These are phyloP conservation scores for Apodemia hepburni DNA, from an alignment of 2,888 invertebrate genomes.

Conservation along the genomic window DNA sequence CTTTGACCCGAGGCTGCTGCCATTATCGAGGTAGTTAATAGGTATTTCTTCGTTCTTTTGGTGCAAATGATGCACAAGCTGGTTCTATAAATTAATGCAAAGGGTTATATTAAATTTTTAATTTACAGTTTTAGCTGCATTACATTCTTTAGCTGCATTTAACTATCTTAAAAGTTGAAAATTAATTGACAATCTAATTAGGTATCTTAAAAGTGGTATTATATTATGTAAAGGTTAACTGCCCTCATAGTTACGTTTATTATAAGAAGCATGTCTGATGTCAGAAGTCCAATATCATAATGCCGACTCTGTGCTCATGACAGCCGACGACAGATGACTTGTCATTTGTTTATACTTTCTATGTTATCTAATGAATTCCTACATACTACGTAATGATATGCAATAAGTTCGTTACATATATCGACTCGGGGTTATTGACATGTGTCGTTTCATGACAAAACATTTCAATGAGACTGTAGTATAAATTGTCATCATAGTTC, in stretches of 20 bases:
- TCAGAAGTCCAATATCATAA: not conserved
- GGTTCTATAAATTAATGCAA: too few relatives aligned
- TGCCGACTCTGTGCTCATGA: not conserved
- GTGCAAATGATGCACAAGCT: too few relatives aligned
- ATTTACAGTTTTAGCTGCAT: too few relatives aligned
- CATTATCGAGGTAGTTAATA: too few relatives aligned
- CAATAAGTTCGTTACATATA: not conserved
- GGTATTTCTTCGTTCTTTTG: too few relatives aligned
- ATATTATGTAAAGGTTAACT: not conserved
- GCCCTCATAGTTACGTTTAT: not conserved
- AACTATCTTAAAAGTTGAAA: too few relatives aligned
- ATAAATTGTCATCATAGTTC: not conserved
- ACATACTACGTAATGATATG: not conserved
- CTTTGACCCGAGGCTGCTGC: too few relatives aligned
- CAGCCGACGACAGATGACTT: not conserved
- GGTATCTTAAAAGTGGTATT: too few relatives aligned
- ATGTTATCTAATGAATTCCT: constrained; percentile 1
- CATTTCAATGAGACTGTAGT: not conserved
- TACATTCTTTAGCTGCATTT: too few relatives aligned
- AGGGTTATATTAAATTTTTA: too few relatives aligned
- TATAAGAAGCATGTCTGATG: not conserved
- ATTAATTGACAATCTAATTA: not conserved
- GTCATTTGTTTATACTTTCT: constrained; percentile 9
- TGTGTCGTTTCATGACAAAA: not conserved
- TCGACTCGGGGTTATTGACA: not conserved